Evolutionary conservation across 92 coral and sea anemone species (phyloP), one percentile per base, ranked within the genome.

Genomic region (Heliopora coerulea): DNA sequence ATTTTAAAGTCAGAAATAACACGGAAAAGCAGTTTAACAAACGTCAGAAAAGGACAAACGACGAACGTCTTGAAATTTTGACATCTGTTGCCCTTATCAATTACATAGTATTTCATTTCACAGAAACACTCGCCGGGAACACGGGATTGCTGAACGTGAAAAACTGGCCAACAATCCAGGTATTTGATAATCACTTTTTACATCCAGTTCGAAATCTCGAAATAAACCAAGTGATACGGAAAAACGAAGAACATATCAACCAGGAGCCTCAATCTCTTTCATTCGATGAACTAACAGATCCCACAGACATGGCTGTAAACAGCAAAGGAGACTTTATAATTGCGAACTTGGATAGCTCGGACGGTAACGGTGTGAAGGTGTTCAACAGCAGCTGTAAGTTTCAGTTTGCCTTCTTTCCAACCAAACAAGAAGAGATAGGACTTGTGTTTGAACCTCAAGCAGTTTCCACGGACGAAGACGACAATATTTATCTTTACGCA

Each of bases 161-260:
- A 6, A 57, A 62, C 65, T 77, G 82, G 82, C 82, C 74, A n/a
- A 64, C 33, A 30, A 62, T 77, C 19, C 12, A 72, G 56, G 21
- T 26, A 11, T 41, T 42, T 17, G 37, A 41, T 28, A 33, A 50
- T 6, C 40, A 56, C 56, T 50, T 4, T 20, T 3, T 77, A 19
- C 82, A 77, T 37, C 74, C 82, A 10, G 49, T 77, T 29, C 49
- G 64, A 18, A 68, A 54, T 27, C 46, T 58, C 14, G 42, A 46
- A 61, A 62, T 81, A 18, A 65, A 56, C n/a, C 46, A 63, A 56
- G 54, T 44, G 9, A 49, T 69, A 1, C 52, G 52, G 28, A 50
- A 80, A 35, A 69, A 46, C 25, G 79, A 59, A 30, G 72, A 56
- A 35, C 40, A 72, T 19, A 44, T 26, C 35, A 49, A 62, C 9